Evolutionary conservation across 2,888 invertebrate species (phyloP), one percentile per base, ranked within the genome.

Genomic region (Trachelus troglodyta): DNA sequence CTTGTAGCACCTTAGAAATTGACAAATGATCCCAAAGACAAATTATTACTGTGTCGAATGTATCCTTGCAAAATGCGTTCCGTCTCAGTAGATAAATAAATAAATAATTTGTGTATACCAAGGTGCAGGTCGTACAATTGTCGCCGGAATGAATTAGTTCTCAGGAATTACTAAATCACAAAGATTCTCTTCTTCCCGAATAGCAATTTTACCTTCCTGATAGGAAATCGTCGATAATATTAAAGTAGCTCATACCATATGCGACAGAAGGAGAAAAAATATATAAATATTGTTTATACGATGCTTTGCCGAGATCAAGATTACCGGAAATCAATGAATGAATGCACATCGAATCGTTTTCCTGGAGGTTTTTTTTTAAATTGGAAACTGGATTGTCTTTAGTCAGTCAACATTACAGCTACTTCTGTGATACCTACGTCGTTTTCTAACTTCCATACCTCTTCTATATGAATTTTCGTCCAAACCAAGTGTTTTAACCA

Each of bases 361-460:
- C 71, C 31, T 71, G 71, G 34, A 71, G 71, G 71, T 31, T 81
- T 56, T 40, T 40, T 80, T 83, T 90, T 88, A 90, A 84, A 91
- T 91, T 77, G 90, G 90, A 86, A 90, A 90, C 85, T 90, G 85
- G 81, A 91, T 90, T 74, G 87, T 85, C 75, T 88, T 91, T 86
- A 89, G 87, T 90, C 89, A 90, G 85, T 91, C 90, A 81, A 90
- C 81, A 76, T 89, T 91, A 79, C 88, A 89, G 77, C 86, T 89
- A 76, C 87, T 89, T 84, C 86, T 87, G 74, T 86, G 87, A 83
- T 87, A 90, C 77, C 85, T 87, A 73, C 86, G 85, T 76, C 90
- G 85, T 40, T 90, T 89, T 82, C 89, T 88, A 78, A 93, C 91
- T 88, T 93, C 93, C 79, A 92, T 89, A 33, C 93, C 93, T 79